Base-by-base conservation (phyloP, 1,140 invertebrate species). In the Contarinia nasturtii region DNA sequence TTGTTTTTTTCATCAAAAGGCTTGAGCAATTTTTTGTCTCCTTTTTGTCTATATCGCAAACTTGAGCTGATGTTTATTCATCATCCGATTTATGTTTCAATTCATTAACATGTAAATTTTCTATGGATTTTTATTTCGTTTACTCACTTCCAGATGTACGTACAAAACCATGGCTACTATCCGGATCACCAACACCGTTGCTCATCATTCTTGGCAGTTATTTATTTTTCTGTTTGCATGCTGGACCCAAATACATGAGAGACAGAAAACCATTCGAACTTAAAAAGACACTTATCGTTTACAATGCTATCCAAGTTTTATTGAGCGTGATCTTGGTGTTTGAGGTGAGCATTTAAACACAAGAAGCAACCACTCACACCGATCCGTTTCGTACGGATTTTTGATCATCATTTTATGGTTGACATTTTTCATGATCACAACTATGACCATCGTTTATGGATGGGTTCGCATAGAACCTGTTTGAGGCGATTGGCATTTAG, bases 121-220 rank as follows among this genome's bases (percentile, higher is more conserved):
- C 7, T 15, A 15, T 14, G 34, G 34, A 15, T 14, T 40, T 15
- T 40, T n/a, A 5, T 40, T 40, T 40, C 17, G 7, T 40, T 4
- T 40, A 7, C 37, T 51, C 22, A 50, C 57, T 74, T 73, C n/a
- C 67, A 86, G 87, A 92, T 75, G 77, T 77, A 12, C 71, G 86
- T 49, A 89, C 89, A 14, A 73, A 73, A 49, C 76, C 83, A 54
- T 94, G 88, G 89, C 77, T 85, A 54, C 65, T 95, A 11, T 79
- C 86, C 61, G 74, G 78, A 19, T 76, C 80, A 7, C 86, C 84
- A n/a, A 76, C 76, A 14, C 82, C 87, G 0, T 68, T 88, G 0
- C 54, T 86, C 1, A 75, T 75, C 1, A 75, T 89, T 27, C 61
- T 87, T 18, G 73, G 75, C 0, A 71, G 75, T 0, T 89, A 88